Percentiles rank a stretch among this genome's conserved stretches.
phyloP scores from a whole-genome alignment of 2,797 vertebrate species.

The Oreochromis mossambicus region DNA sequence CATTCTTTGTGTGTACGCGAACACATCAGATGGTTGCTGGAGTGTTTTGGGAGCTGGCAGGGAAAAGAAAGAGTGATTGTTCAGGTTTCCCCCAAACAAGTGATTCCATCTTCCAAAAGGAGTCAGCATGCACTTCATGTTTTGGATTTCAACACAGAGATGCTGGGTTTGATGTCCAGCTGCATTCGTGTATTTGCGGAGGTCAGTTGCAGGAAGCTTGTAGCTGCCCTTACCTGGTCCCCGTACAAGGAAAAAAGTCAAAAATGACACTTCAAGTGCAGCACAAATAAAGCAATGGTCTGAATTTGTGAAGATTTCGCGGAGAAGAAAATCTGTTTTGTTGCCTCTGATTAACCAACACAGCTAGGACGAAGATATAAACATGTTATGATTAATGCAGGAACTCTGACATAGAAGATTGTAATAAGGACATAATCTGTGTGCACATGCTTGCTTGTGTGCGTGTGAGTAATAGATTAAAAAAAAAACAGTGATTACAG shows the following conservation, averaged over 20 bases:
- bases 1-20: background rate
- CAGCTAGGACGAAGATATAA: slow-evolving; percentile 52
- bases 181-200: background rate
- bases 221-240: background rate
- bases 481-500: slow-evolving; percentile 31
- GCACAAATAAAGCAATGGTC: background rate
- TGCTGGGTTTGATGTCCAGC: background rate
- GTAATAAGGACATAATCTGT: slow-evolving; percentile 42
- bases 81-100: background rate
- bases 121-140: background rate
- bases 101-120: background rate
- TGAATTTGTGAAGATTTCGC: slow-evolving; percentile 9
- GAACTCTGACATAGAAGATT: slow-evolving; percentile 26
- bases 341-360: slow-evolving; percentile 40
- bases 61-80: background rate
- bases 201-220: background rate
- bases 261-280: background rate
- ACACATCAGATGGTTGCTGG: background rate
- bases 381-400: slow-evolving; percentile 55
- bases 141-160: background rate
- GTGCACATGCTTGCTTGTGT: slow-evolving; percentile 12
- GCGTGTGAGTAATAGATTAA: background rate
- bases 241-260: background rate
- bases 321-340: slow-evolving; percentile 35
- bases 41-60: background rate